Percentiles rank a stretch among this genome's conserved stretches.
Conservation (phyloP, 1,140 invertebrate genomes). For the Ceratoteleas bidentatus region DNA sequence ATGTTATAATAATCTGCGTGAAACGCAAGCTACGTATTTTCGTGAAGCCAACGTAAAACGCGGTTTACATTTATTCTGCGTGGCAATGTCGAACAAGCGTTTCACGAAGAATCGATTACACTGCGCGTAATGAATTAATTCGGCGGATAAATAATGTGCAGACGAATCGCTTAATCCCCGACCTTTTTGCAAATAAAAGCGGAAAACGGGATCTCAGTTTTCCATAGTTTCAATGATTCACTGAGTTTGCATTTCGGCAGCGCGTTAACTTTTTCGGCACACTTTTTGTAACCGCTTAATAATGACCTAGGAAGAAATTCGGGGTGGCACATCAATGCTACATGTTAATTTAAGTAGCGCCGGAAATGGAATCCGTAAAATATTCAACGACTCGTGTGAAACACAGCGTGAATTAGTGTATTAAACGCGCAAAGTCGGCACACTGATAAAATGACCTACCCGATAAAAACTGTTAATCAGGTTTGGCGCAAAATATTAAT, state of each 20-base stretch:
- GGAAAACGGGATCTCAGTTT: too few species aligned
- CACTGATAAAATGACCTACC: conserved; percentile 1
- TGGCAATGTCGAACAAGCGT: conserved; percentile 3
- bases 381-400: neutral
- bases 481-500: conserved; percentile 2
- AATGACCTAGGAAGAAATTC: neutral
- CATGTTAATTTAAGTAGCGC: conserved; percentile 10
- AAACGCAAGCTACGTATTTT: conserved; percentile 10
- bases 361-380: conserved; percentile 20
- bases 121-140: too few species aligned
- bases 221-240: too few species aligned
- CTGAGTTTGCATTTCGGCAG: too few species aligned
- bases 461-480: conserved; percentile 17
- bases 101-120: conserved; percentile 1
- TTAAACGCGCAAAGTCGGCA: conserved; percentile 7
- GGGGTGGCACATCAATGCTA: conserved; percentile 3
- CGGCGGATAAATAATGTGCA: too few species aligned
- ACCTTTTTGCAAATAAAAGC: too few species aligned
- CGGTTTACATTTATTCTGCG: conserved; percentile 12
- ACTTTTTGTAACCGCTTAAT: neutral
- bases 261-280: too few species aligned
- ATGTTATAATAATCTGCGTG: conserved; percentile 16
- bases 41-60: neutral
- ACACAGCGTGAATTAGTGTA: conserved; percentile 12
- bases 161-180: too few species aligned